Evolutionary conservation across 1,140 invertebrate species (phyloP).

Genomic region (Drosophila nigrodunni): DNA sequence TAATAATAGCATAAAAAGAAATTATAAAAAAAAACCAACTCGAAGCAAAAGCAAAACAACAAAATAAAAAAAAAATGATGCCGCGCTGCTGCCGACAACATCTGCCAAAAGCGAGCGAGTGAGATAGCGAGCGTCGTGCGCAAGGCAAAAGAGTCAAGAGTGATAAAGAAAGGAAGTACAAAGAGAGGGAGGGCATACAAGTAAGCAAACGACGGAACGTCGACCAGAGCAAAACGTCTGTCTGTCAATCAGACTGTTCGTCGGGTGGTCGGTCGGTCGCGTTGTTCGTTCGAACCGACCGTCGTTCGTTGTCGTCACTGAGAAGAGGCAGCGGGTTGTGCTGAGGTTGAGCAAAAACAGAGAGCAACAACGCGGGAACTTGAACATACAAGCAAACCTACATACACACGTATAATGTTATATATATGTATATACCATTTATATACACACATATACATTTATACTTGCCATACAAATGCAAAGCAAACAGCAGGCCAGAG

Average conservation of each 20-base stretch:
- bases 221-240: neutral
- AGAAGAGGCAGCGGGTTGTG: slow-evolving; percentile 19
- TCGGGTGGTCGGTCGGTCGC: slow-evolving; percentile 17
- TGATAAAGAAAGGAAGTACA: slow-evolving; percentile 4
- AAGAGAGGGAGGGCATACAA: slow-evolving; percentile 24
- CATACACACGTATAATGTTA: slow-evolving; percentile 10
- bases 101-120: slow-evolving; percentile 47
- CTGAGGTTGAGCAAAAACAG: slow-evolving; percentile 63
- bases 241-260: slow-evolving; percentile 12
- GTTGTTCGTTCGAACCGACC: slow-evolving; percentile 13
- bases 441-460: slow-evolving; percentile 10
- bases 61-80: slow-evolving; percentile 51
- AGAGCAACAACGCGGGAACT: slow-evolving; percentile 62
- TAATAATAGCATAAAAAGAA: slow-evolving; percentile 64
- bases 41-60: slow-evolving; percentile 50
- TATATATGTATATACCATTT: slow-evolving; percentile 1
- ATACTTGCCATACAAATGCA: slow-evolving; percentile 44
- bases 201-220: slow-evolving; percentile 17
- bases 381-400: slow-evolving; percentile 42
- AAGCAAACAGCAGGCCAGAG: slow-evolving; percentile 63
- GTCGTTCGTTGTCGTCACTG: slow-evolving; percentile 39
- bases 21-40: slow-evolving; percentile 44
- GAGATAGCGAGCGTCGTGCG: slow-evolving; percentile 36
- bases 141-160: slow-evolving; percentile 18
- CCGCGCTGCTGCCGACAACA: slow-evolving; percentile 35